These are phyloP conservation scores for Lottia gigantea DNA, from an alignment of 2,888 invertebrate species.

Conservation along the genomic window DNA sequence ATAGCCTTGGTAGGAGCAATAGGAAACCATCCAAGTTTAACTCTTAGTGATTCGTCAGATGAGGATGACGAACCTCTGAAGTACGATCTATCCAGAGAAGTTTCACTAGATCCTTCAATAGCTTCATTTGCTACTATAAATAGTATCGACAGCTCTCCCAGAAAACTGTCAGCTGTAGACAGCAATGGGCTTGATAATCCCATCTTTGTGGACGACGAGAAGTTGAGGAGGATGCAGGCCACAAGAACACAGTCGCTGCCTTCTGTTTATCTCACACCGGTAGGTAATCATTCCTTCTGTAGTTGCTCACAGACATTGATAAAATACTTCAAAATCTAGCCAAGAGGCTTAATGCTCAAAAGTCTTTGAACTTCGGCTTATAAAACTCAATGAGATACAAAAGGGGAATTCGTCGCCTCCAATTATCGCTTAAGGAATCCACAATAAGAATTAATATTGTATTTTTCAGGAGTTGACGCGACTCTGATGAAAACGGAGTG, in stretches of 20 bases:
- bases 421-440: too few species aligned
- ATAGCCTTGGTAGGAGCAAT: conserved; percentile 50
- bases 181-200: conserved; percentile 24
- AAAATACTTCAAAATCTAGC: too few species aligned
- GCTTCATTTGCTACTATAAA: neutral
- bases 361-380: too few species aligned
- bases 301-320: too few species aligned
- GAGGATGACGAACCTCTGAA: conserved; percentile 36
- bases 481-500: too few species aligned
- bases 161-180: neutral
- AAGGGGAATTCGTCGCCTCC: too few species aligned
- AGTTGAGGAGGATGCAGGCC: neutral
- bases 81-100: conserved; percentile 3
- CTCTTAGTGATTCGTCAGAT: conserved; percentile 39
- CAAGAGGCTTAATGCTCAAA: too few species aligned
- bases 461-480: too few species aligned
- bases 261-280: neutral
- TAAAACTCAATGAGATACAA: too few species aligned
- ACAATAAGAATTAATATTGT: too few species aligned
- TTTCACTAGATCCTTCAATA: neutral
- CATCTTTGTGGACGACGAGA: conserved; percentile 23
- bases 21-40: conserved; percentile 42
- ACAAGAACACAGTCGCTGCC: neutral
- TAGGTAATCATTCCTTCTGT: too few species aligned
- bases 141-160: neutral